Evolutionary conservation across 2,888 invertebrate species (phyloP).

Genomic region (Opisthograptis luteolata): DNA sequence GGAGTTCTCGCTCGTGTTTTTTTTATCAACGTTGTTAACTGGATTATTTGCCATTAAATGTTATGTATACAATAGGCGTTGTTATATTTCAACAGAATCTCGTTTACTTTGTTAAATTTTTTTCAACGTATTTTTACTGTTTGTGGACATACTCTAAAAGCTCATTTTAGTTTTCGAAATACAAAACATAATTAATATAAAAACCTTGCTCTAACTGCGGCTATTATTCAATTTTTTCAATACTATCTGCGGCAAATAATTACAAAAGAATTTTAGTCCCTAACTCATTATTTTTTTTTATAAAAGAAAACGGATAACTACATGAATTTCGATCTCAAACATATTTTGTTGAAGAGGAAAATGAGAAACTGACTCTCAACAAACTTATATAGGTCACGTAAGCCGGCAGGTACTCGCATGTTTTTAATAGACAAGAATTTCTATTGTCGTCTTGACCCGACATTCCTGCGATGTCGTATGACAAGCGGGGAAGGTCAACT

Average conservation of each 20-base stretch:
- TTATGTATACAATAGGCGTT: too few species aligned
- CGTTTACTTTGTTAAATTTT: too few species aligned
- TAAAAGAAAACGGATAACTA: slow-evolving; percentile 26
- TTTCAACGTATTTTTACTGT: neutral
- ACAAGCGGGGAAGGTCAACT: slow-evolving; percentile 29
- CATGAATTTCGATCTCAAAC: slow-evolving; percentile 24
- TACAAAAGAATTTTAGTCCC: slow-evolving; percentile 11
- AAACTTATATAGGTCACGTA: slow-evolving; percentile 52
- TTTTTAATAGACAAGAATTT: slow-evolving; percentile 59
- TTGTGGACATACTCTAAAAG: neutral
- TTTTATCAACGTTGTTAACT: too few species aligned
- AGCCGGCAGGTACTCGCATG: slow-evolving; percentile 51
- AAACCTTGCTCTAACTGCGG: neutral
- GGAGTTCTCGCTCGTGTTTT: neutral
- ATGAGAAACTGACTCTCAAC: slow-evolving; percentile 38
- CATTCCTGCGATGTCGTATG: slow-evolving; percentile 35
- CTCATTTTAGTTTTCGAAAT: neutral
- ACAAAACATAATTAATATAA: neutral
- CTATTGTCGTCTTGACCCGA: slow-evolving; percentile 49
- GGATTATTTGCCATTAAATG: too few species aligned
- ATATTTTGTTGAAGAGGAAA: slow-evolving; percentile 32
- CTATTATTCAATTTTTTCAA: slow-evolving; percentile 8
- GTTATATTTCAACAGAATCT: too few species aligned
- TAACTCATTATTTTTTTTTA: slow-evolving; percentile 3
- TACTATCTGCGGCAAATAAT: slow-evolving; percentile 4